A percentile compares a stretch with the other conserved stretches of the same genome.
phyloP scores from a whole-genome alignment of 2,113 vertebrate species.

The Seriola quinqueradiata region DNA sequence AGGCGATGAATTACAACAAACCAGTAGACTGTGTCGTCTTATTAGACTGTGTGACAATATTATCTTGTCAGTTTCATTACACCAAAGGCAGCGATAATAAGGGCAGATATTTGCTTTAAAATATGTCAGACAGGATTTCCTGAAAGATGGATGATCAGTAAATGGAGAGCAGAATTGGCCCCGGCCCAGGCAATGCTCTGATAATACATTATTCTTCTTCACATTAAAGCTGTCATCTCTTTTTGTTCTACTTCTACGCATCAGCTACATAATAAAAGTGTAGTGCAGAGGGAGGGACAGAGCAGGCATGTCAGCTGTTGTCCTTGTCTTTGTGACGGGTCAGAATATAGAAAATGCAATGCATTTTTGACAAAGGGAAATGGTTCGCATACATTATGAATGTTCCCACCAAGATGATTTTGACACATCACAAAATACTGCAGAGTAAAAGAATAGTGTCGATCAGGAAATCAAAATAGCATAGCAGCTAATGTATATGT shows the following conservation, averaged over 20 bases:
- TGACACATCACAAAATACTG: not conserved
- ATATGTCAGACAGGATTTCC: slow-evolving; percentile 58
- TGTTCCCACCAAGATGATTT: not conserved
- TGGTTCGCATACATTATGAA: slow-evolving; percentile 1
- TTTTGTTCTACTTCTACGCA: slow-evolving; percentile 54
- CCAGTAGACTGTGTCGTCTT: slow-evolving; percentile 68
- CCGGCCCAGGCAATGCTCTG: slow-evolving; percentile 14
- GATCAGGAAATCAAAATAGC: not conserved
- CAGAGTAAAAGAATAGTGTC: not conserved
- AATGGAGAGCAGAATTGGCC: slow-evolving; percentile 44
- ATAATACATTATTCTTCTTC: slow-evolving; percentile 59
- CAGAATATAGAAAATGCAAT: slow-evolving; percentile 14
- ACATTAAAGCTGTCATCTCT: slow-evolving; percentile 69
- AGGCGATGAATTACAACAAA: slow-evolving; percentile 70
- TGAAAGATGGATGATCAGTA: slow-evolving; percentile 63
- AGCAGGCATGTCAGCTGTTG: slow-evolving; percentile 70
- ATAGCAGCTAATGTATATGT: not conserved
- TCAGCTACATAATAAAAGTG: slow-evolving; percentile 54
- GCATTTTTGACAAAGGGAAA: slow-evolving; percentile 1
- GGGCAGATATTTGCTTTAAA: slow-evolving; percentile 68
- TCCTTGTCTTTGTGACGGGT: slow-evolving; percentile 60
- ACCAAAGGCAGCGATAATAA: slow-evolving; percentile 70
- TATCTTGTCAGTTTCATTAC: slow-evolving; percentile 74
- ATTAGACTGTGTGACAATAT: slow-evolving; percentile 75
- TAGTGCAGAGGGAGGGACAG: slow-evolving; percentile 46